Evolutionary conservation across 2,888 invertebrate genomes (phyloP), one percentile per base, ranked within the genome.

Genomic region (Sesia bembeciformis): DNA sequence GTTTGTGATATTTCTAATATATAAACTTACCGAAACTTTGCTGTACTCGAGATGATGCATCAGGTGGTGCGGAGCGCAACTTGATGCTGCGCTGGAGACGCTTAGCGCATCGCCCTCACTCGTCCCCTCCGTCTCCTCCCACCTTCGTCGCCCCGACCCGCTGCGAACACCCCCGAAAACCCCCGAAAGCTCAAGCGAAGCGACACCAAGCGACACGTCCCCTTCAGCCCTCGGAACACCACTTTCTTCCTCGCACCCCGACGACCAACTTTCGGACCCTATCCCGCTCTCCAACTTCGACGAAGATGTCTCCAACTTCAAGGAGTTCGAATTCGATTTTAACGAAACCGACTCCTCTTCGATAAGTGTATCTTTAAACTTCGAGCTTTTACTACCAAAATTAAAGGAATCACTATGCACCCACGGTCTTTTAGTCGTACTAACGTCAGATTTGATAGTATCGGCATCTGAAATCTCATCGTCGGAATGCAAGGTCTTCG

Each of bases 131-230:
- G 75, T 60, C 69, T 89, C 89, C 67, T 87, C 88, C 87, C 88
- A 87, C 58, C 89, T 79, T 67, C 86, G 80, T 46, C 87, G 81
- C 74, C 82, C 87, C 73, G 85, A 86, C 87, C 88, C 88, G 81
- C 88, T 88, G 88, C 85, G 79, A 88, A 86, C 86, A 87, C 70
- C 85, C 84, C 80, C 82, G 74, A 70, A 77, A 74, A 75, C 61
- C 63, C 72, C 82, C 76, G 76, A 67, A 76, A 85, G 84, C 86
- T 87, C 87, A 88, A 89, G 89, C 88, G 83, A 88, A 89, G 87
- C 88, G 68, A 70, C 66, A 68, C 65, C 76, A 83, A 82, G 82
- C 85, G 77, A 78, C 74, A 76, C 72, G 70, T 76, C 77, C 65
- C 64, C 67, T 66, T 67, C 72, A 57, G 63, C 70, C 74, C 81